phyloP scores from a whole-genome alignment of 2,888 invertebrate genomes.

The Villa cingulata region DNA sequence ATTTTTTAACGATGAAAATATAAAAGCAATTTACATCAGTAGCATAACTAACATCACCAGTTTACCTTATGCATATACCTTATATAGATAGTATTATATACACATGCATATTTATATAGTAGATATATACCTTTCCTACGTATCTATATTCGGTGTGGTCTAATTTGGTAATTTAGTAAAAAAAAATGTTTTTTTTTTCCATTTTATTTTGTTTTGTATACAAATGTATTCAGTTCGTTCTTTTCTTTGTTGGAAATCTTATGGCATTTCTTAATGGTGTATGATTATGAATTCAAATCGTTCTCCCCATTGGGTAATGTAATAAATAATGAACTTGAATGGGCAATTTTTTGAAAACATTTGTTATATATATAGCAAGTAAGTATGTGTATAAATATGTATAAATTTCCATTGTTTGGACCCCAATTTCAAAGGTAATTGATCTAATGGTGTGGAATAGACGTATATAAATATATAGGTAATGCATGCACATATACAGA shows the following conservation, averaged over 20 bases:
- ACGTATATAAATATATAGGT: too few species aligned
- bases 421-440: conserved; percentile 7
- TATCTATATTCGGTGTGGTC: conserved; percentile 6
- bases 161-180: conserved; percentile 6
- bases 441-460: conserved; percentile 5
- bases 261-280: conserved; percentile 3
- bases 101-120: too few species aligned
- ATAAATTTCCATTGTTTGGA: conserved; percentile 3
- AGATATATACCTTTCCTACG: too few species aligned
- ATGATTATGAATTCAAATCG: conserved; percentile 13
- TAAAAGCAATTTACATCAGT: too few species aligned
- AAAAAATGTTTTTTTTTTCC: too few species aligned
- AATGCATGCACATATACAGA: too few species aligned
- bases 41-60: too few species aligned
- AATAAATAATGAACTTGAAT: conserved; percentile 8
- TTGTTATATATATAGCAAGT: not conserved
- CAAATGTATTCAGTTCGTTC: too few species aligned
- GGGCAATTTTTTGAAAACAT: conserved; percentile 8
- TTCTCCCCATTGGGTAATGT: conserved; percentile 11
- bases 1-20: too few species aligned
- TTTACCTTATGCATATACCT: too few species aligned
- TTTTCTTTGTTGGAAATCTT: not conserved
- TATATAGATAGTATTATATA: too few species aligned
- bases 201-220: not conserved
- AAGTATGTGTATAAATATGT: not conserved